Evolutionary conservation across 1,140 invertebrate species (phyloP).

Genomic region (Manduca sexta): DNA sequence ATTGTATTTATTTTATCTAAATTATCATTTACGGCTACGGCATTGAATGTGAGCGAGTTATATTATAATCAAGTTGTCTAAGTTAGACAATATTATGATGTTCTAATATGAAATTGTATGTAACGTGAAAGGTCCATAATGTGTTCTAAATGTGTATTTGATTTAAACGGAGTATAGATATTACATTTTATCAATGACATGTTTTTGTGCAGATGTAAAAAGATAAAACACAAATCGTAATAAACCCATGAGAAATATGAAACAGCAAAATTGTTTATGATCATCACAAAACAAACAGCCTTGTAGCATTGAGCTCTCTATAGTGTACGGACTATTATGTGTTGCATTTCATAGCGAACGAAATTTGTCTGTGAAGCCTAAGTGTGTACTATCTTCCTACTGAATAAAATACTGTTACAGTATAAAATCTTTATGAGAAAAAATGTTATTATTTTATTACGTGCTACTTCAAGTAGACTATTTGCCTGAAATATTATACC

Average conservation of each 20-base stretch:
- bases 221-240: conserved; percentile 11
- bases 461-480: conserved; percentile 35
- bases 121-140: conserved; percentile 54
- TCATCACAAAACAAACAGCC: conserved; percentile 36
- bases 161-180: conserved; percentile 44
- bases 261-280: conserved; percentile 14
- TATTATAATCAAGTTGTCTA: conserved; percentile 55
- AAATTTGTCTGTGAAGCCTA: conserved; percentile 38
- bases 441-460: conserved; percentile 39
- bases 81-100: conserved; percentile 49
- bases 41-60: conserved; percentile 55
- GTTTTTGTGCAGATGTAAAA: conserved; percentile 36
- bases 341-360: conserved; percentile 38
- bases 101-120: conserved; percentile 46
- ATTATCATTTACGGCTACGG: conserved; percentile 56
- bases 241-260: conserved; percentile 2
- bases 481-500: conserved; percentile 62
- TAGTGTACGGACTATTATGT: conserved; percentile 23
- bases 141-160: conserved; percentile 64
- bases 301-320: conserved; percentile 45
- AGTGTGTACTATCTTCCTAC: conserved; percentile 25
- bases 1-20: conserved; percentile 65
- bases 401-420: conserved; percentile 30
- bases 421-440: conserved; percentile 26
- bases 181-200: conserved; percentile 41